These are phyloP conservation scores for Rambutsinella grinnellia DNA, from an alignment of 2,888 invertebrate genomes.

Conservation along the genomic window DNA sequence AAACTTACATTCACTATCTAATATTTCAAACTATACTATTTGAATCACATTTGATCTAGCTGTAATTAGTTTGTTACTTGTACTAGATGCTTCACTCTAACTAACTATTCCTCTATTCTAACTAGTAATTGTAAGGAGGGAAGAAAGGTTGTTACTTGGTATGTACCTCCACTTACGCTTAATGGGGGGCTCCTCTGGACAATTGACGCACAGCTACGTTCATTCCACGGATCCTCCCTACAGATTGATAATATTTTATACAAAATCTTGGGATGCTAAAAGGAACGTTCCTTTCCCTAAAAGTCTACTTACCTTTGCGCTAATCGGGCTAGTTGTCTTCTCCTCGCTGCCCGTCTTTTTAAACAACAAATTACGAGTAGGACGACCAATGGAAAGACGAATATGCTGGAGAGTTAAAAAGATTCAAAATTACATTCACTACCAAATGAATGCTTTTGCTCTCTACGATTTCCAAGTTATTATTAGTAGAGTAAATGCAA, in stretches of 20 bases:
- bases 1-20: not conserved
- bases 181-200: conserved; percentile 54
- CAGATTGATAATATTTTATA: not conserved
- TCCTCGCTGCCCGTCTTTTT: conserved; percentile 84
- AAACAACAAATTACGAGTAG: conserved; percentile 89
- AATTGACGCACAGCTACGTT: conserved; percentile 59
- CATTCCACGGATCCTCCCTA: conserved; percentile 57
- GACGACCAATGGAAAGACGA: conserved; percentile 89
- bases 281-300: too few relatives aligned
- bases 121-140: conserved; percentile 14
- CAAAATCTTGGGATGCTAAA: not conserved
- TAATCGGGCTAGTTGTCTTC: conserved; percentile 84
- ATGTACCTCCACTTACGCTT: conserved; percentile 54
- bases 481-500: too few relatives aligned
- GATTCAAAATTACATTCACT: too few relatives aligned
- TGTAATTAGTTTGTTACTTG: not conserved
- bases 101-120: conserved; percentile 9
- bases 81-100: not conserved
- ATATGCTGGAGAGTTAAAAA: too few relatives aligned
- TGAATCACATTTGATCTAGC: not conserved
- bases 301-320: conserved; percentile 70
- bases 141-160: conserved; percentile 33
- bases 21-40: too few relatives aligned
- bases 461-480: too few relatives aligned
- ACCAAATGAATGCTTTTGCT: too few relatives aligned